Conservation (phyloP, 2,888 invertebrate species). For the Chymomyza fuscimana region DNA sequence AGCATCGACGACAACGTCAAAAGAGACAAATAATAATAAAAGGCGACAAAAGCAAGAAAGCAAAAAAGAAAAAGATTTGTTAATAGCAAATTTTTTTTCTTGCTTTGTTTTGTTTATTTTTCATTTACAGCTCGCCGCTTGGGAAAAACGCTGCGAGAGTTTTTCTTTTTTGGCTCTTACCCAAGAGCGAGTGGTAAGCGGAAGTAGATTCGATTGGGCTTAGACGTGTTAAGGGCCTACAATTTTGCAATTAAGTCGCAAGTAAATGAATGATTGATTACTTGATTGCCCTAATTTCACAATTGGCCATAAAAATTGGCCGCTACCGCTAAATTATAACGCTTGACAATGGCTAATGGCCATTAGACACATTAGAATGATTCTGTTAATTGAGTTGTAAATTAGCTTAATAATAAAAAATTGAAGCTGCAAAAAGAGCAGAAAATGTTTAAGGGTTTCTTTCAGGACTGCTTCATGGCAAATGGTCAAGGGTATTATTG, state of each 20-base stretch:
- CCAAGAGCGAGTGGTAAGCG: not conserved
- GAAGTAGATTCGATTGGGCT: not conserved
- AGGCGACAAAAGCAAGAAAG: not conserved
- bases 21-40: not conserved
- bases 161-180: not conserved
- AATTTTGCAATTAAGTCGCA: not conserved
- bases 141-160: not conserved
- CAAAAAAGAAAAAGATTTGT: conserved; percentile 38
- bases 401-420: not conserved
- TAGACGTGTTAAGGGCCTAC: not conserved
- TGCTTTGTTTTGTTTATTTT: conserved; percentile 2
- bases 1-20: conserved; percentile 22
- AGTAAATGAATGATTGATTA: not conserved
- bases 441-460: not conserved
- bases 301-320: not conserved
- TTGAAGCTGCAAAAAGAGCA: not conserved
- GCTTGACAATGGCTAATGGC: not conserved
- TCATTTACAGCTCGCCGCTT: not conserved
- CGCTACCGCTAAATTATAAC: not conserved
- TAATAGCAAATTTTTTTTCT: conserved; percentile 23
- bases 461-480: no score
- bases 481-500: no score
- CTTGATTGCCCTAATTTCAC: not conserved
- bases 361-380: not conserved
- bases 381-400: not conserved